Base-by-base conservation (phyloP, 2,113 vertebrate species). In the Baryphthengus martii region DNA sequence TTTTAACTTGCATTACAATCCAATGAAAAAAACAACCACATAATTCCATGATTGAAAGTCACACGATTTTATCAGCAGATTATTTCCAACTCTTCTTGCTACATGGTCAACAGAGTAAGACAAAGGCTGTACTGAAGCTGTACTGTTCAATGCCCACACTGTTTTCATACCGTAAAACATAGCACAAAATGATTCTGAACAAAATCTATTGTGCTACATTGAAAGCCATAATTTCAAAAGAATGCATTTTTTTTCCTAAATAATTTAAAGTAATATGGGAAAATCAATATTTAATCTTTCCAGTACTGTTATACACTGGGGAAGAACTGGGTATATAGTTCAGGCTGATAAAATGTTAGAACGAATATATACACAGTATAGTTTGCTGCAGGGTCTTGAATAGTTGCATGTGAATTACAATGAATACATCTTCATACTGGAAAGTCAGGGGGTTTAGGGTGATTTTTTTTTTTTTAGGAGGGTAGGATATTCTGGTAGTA, bases 271-370 rank as follows among this genome's bases (percentile, higher is more conserved):
- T 88, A 91, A 93, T 52, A 93, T 85, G 44, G 26, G 17, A 95
- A 97, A 97, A 97, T 97, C 94, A 96, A 97, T 97, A 93, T 95
- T 90, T 97, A 97, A 97, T 97, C 89, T 97, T 92, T 87, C 45
- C 62, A 92, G 56, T 82, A 65, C 61, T 86, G 58, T 93, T 93
- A 85, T 67, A 71, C 47, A 74, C 58, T 45, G 23, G 23, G 63
- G 39, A 83, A 75, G 47, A 71, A 85, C 33, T 68, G 84, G 67
- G 86, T 95, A 65, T 94, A 89, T 81, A 90, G 28, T 76, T 95
- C 71, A 84, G 15, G 37, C 29, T 84, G 42, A 80, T 85, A 66
- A 83, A 86, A 72, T 61, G 13, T 75, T 95, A 71, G 55, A 91
- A 70, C 3, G 20, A 84, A 55, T 89, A 80, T 31, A 73, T n/a